A percentile compares a stretch with the other conserved stretches of the same genome.
Evolutionary conservation across 2,797 vertebrate genomes (phyloP).

Genomic region (Tiaroga cobitis): DNA sequence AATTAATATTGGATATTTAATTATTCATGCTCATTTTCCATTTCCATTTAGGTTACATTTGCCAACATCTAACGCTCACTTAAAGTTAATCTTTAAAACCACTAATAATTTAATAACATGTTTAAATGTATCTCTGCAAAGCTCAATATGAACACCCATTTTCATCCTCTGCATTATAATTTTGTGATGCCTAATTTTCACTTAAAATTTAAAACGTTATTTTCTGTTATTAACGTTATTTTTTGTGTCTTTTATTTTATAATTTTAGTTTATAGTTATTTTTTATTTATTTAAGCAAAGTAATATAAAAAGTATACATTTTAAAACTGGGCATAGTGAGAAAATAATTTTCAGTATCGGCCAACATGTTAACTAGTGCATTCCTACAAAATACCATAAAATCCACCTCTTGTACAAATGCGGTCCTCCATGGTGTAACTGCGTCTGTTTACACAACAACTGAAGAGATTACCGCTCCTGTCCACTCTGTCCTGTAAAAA

Average conservation of each 20-base stretch:
- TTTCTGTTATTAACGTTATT: neutral
- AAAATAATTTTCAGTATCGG: neutral
- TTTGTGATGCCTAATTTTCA: neutral
- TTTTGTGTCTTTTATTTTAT: neutral
- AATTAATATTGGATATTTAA: neutral
- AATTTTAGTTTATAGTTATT: neutral
- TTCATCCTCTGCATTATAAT: neutral
- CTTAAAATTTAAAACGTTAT: neutral
- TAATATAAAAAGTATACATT: neutral
- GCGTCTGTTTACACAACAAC: slow-evolving; percentile 31
- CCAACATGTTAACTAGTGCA: neutral
- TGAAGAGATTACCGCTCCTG: slow-evolving; percentile 28
- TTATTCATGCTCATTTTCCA: neutral
- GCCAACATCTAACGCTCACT: neutral
- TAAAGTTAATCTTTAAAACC: neutral
- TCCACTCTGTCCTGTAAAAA: slow-evolving; percentile 24
- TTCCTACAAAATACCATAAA: slow-evolving; percentile 4
- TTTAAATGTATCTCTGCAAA: neutral
- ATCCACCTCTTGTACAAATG: slow-evolving; percentile 1
- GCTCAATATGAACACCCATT: neutral
- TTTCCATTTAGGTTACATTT: neutral
- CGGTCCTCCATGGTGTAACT: neutral
- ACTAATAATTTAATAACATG: neutral
- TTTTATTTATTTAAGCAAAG: neutral
- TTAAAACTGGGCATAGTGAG: neutral